Percentiles rank a stretch among this genome's conserved stretches.
phyloP scores from a whole-genome alignment of 2,797 vertebrate genomes.

The Tokudaia muenninki region DNA sequence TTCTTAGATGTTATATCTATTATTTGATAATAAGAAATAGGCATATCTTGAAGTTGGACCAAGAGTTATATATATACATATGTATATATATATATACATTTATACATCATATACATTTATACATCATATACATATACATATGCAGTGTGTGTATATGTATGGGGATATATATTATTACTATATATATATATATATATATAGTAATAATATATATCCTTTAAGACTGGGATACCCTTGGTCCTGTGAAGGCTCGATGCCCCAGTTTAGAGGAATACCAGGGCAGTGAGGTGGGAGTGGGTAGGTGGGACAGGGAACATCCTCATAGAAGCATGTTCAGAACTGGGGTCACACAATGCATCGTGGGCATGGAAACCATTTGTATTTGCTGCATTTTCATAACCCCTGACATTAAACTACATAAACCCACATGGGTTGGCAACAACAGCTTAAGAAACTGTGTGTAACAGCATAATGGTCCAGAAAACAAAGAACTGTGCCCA shows the following conservation, averaged over 20 bases:
- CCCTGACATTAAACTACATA: background rate
- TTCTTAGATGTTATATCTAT: background rate
- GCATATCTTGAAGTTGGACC: slow-evolving; percentile 23
- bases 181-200: too few species aligned
- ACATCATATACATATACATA: too few species aligned
- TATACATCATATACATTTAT: too few species aligned
- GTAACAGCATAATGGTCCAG: slow-evolving; percentile 9
- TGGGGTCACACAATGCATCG: background rate
- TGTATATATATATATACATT: background rate
- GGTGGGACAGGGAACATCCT: too few species aligned
- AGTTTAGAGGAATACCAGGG: too few species aligned
- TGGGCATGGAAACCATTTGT: background rate
- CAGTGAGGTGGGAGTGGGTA: too few species aligned
- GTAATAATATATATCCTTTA: background rate
- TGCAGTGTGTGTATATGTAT: too few species aligned
- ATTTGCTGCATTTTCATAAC: background rate
- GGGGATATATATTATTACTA: too few species aligned
- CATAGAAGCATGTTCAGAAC: background rate
- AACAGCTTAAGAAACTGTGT: background rate
- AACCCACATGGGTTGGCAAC: background rate
- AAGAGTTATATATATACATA: background rate
- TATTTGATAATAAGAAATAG: slow-evolving; percentile 41
- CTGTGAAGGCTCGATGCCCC: too few species aligned
- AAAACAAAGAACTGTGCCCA: slow-evolving; percentile 8
- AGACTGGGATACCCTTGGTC: background rate